Evolutionary conservation across 2,888 invertebrate genomes (phyloP).

Genomic region (Criorhina ranunculi): DNA sequence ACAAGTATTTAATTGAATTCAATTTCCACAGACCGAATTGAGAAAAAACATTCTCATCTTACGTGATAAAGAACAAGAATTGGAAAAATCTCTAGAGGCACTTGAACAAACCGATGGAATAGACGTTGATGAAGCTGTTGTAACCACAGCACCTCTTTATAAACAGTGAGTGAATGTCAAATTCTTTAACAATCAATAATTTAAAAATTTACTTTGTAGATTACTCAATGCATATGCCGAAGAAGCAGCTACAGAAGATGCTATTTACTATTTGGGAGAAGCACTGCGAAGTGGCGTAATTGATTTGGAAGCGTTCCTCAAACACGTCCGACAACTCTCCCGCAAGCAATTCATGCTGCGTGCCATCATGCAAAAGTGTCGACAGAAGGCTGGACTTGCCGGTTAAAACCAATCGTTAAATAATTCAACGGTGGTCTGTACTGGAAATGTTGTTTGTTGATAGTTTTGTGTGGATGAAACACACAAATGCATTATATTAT

Average conservation of each 20-base stretch:
- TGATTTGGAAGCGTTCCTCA: conserved; percentile 97
- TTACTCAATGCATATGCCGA: conserved; percentile 97
- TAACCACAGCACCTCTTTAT: conserved; percentile 97
- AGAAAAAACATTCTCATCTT: conserved; percentile 93
- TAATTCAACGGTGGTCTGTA: background rate
- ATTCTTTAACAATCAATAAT: background rate
- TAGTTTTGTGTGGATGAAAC: conserved; percentile 60
- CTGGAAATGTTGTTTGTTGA: conserved; percentile 61
- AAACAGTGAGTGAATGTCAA: conserved; percentile 90
- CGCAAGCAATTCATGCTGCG: conserved; percentile 97
- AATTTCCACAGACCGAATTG: conserved; percentile 87
- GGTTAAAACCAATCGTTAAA: conserved; percentile 85
- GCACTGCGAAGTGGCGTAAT: conserved; percentile 96
- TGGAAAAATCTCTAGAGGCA: conserved; percentile 91
- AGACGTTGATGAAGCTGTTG: conserved; percentile 98
- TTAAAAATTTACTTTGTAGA: conserved; percentile 84
- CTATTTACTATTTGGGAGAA: conserved; percentile 99
- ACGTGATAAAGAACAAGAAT: conserved; percentile 94
- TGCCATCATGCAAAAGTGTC: conserved; percentile 98
- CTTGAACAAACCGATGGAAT: conserved; percentile 92
- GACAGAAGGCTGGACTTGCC: conserved; percentile 95
- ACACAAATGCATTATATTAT: conserved; percentile 58
- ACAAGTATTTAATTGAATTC: background rate
- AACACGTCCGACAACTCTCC: conserved; percentile 97
- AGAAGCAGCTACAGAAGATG: conserved; percentile 99